These are phyloP conservation scores for Bilobella aurantiaca DNA, from an alignment of 1,140 invertebrate species.

Conservation along the genomic window DNA sequence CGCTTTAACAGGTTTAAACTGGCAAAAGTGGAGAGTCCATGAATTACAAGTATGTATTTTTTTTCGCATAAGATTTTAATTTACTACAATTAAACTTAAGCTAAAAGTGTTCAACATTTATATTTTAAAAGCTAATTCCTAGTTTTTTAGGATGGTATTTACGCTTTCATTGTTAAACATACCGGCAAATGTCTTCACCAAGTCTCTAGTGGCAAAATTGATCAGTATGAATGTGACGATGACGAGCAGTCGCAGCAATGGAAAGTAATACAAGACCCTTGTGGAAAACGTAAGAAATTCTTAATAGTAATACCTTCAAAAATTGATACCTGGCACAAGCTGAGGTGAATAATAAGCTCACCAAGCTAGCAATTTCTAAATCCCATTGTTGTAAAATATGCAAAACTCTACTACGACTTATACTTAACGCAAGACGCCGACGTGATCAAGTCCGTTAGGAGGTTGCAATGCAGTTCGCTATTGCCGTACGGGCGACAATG, in stretches of 20 bases:
- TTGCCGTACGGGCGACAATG: too few species aligned
- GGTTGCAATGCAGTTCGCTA: too few species aligned
- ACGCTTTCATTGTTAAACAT: not conserved
- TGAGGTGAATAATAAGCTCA: too few species aligned
- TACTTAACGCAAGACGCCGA: too few species aligned
- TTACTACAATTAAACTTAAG: not conserved
- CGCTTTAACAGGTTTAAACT: not conserved
- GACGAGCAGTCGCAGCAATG: constrained; percentile 1
- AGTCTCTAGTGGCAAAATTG: constrained; percentile 9
- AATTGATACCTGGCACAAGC: too few species aligned
- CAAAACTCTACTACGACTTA: too few species aligned
- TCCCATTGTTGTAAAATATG: too few species aligned
- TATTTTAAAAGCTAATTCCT: not conserved
- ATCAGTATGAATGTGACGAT: not conserved
- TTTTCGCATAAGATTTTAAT: not conserved
- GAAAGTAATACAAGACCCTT: constrained; percentile 9
- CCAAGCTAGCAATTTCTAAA: too few species aligned
- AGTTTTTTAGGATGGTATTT: not conserved
- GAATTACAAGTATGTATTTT: not conserved
- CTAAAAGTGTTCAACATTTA: not conserved
- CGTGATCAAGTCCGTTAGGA: too few species aligned
- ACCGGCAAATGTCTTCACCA: constrained; percentile 12
- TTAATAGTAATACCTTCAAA: too few species aligned
- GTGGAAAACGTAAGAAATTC: constrained; percentile 7
- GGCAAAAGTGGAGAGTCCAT: constrained; percentile 5